Evolutionary conservation across 2,888 invertebrate species (phyloP), one percentile per base, ranked within the genome.

Genomic region (Tridacna gigas): DNA sequence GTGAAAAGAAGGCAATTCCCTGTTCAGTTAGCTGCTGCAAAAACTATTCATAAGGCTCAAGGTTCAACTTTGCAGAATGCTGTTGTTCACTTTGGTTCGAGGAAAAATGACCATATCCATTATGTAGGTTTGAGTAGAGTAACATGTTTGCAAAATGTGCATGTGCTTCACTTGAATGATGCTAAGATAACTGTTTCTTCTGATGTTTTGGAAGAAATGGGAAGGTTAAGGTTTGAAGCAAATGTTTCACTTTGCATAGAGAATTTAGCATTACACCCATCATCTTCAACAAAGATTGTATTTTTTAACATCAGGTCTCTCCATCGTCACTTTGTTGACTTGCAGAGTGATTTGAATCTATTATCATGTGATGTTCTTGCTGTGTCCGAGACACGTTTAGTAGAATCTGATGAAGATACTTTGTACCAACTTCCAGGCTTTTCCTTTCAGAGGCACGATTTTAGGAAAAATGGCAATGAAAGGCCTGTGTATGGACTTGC

Each of bases 121-220:
- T 87, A 87, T 85, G 83, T 85, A 71, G 83, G 78, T 26, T 67
- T 88, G 48, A 84, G 86, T 63, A 71, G 88, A 26, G 83, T 88
- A 18, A 37, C 63, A 22, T 78, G 56, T 22, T 56, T 87, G 22
- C n/a, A 37, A 11, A 51, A 65, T 28, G 9, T 87, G n/a, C 45
- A 78, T 56, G 83, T 87, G 20, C 48, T 74, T 22, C 47, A 80
- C 15, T 77, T 84, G 45, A 82, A 83, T 80, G 60, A 71, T 26
- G 28, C 37, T n/a, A 83, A 86, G 51, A 80, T 86, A 45, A 69
- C 28, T 22, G 67, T 77, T 28, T 76, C 67, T 22, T 13, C 45
- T 12, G 63, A 60, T 37, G 85, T 85, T n/a, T 25, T 66, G 48
- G 51, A 83, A 47, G 86, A 86, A 81, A 86, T 86, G 78, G 51